Evolutionary conservation across 2,888 invertebrate genomes (phyloP).

Genomic region (Cheilosia variabilis): DNA sequence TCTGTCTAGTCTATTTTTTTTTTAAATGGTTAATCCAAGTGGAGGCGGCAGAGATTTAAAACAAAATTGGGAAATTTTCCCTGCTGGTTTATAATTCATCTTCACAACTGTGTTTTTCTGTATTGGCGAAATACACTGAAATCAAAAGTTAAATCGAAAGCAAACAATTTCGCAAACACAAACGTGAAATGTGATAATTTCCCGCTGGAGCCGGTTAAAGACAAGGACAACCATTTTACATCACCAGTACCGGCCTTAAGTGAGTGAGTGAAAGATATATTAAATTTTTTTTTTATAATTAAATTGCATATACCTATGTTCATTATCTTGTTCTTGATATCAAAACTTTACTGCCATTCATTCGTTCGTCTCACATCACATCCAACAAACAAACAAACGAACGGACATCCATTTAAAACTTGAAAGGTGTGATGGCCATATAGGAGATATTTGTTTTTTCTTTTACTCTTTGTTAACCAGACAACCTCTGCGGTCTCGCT

Average conservation of each 20-base stretch:
- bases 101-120: neutral
- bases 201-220: constrained; percentile 26
- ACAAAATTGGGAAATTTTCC: neutral
- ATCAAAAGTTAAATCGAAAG: neutral
- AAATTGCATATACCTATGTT: no score
- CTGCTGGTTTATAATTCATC: neutral
- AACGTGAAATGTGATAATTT: constrained; percentile 26
- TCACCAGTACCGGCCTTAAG: constrained; percentile 33
- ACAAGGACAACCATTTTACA: constrained; percentile 23
- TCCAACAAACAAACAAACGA: neutral
- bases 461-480: neutral
- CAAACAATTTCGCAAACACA: neutral
- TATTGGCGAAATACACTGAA: neutral
- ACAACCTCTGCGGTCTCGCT: no score
- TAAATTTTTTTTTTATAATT: constrained; percentile 2
- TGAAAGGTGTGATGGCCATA: neutral
- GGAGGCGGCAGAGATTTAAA: neutral
- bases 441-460: neutral
- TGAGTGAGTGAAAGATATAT: constrained; percentile 33
- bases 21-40: neutral
- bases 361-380: neutral
- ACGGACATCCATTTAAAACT: no score
- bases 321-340: no score
- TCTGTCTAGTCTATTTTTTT: neutral
- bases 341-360: no score